Conservation (phyloP, 2,888 invertebrate genomes). For the Napeogenes sylphis region DNA sequence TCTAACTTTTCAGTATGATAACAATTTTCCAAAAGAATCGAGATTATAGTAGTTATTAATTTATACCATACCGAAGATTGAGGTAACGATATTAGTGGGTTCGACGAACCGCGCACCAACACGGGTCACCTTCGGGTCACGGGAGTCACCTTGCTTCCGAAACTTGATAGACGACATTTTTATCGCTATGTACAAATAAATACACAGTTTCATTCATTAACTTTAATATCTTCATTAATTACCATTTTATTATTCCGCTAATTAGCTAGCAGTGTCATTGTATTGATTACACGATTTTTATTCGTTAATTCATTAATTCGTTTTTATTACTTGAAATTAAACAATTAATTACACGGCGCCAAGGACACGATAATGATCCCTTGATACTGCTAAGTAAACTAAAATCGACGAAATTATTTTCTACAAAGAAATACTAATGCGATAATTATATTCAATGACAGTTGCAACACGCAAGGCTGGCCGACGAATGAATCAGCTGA, state of each 20-base stretch:
- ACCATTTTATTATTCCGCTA: conserved; percentile 18
- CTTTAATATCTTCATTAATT: conserved; percentile 28
- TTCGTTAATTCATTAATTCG: background rate
- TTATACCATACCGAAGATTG: conserved; percentile 27
- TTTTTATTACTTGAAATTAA: conserved; percentile 5
- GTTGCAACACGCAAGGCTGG: conserved; percentile 52
- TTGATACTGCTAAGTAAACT: no score
- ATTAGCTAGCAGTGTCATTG: conserved; percentile 4
- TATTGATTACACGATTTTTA: conserved; percentile 1
- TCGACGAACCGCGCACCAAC: conserved; percentile 59
- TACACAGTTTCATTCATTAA: conserved; percentile 54
- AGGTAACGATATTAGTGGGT: conserved; percentile 42
- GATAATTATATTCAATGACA: conserved; percentile 33
- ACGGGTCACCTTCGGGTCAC: conserved; percentile 69
- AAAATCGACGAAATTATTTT: background rate
- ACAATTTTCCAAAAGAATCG: background rate
- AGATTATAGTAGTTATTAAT: conserved; percentile 15
- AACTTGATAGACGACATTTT: conserved; percentile 66
- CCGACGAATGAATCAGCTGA: conserved; percentile 66
- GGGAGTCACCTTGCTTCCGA: conserved; percentile 71
- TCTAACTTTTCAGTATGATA: background rate
- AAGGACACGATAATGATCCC: background rate
- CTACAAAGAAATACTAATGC: conserved; percentile 1
- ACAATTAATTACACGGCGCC: background rate
- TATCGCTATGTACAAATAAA: conserved; percentile 50